Evolutionary conservation across 2,888 invertebrate genomes (phyloP), one percentile per base, ranked within the genome.

Genomic region (Drosophila kambysellisi): DNA sequence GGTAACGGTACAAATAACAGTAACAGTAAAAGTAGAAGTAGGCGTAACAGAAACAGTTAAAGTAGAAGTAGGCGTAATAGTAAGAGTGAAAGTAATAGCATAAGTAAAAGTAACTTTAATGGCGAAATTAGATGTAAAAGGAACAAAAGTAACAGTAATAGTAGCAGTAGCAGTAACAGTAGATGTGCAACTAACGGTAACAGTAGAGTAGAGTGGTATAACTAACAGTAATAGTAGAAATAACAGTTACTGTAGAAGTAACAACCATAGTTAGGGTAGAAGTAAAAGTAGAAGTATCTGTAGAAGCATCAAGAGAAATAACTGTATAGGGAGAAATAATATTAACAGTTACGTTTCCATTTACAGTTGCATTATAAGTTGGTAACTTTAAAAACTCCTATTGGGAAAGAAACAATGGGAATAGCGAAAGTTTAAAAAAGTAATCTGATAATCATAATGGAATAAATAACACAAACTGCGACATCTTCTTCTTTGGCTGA

Each of bases 401-500:
- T 25, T 25, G 60, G 46, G 41, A 57, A 33, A 32, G 32, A 4
- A 20, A 41, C 5, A 8, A 58, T 54, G 30, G 17, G 6, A 43
- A 15, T 43, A 25, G 25, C 25, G 25, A 9, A 25, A 20, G n/a
- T 11, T 9, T 25, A 37, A 72, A 65, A 60, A 51, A 37, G 9
- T 5, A 50, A 29, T 29, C n/a, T 25, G 9, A 50, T 39, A 60
- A 39, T 46, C 50, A 50, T 43, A 41, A 56, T 56, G 51, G 48
- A 43, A 58, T 54, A 33, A 4, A 20, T 8, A 37, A 53, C n/a
- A 30, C 17, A 30, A 70, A 39, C n/a, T 54, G 46, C 58, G 56
- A 70, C 63, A 69, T 57, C 15, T 48, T 57, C 11, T 48, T 57
- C 11, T 48, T 57, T 37, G 43, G 37, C 7, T n/a, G 37, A 62